phyloP scores from a whole-genome alignment of 2,113 vertebrate genomes.

The Perognathus longimembris region DNA sequence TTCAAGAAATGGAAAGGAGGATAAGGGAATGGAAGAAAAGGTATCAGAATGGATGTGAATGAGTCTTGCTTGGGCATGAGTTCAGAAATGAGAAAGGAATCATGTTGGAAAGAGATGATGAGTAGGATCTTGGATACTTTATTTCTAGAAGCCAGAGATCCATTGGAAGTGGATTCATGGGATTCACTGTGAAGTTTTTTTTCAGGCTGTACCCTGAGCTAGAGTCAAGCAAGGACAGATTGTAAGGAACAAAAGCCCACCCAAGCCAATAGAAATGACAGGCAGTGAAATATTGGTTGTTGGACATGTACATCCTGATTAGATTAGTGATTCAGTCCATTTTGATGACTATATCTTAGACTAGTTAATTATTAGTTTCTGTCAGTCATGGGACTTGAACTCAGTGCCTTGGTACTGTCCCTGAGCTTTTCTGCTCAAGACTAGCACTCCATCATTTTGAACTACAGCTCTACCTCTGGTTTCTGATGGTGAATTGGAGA shows the following conservation, averaged over 20 bases:
- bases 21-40: no score
- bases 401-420: no score
- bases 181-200: background rate
- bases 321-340: background rate
- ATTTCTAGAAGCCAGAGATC: background rate
- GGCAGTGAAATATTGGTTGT: background rate
- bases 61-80: background rate
- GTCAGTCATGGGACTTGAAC: no score
- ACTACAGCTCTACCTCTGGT: no score
- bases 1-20: background rate
- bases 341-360: background rate
- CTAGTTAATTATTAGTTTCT: background rate
- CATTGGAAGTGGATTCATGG: no score
- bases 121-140: background rate
- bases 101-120: background rate
- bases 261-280: background rate
- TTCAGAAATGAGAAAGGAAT: background rate
- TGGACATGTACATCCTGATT: background rate
- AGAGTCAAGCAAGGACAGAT: background rate
- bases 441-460: no score
- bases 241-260: background rate
- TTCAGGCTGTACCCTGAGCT: background rate
- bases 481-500: no score
- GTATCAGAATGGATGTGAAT: background rate
- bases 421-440: no score